These are phyloP conservation scores for Galemys pyrenaicus DNA, from an alignment of 2,113 vertebrate species.

Conservation along the genomic window DNA sequence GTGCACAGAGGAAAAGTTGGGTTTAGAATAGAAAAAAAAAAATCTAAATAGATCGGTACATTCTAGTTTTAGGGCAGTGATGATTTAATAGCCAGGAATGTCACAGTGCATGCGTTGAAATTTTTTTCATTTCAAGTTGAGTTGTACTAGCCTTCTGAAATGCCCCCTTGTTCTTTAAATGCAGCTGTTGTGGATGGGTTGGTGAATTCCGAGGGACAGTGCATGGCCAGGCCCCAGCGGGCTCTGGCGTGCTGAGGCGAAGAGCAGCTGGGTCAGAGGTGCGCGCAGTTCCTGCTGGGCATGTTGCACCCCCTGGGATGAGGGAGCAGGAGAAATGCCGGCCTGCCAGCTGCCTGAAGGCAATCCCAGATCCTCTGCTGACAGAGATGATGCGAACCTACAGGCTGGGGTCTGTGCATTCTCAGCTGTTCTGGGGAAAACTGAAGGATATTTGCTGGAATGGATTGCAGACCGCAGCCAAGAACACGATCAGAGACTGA, in stretches of 20 bases:
- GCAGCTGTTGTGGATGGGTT: neutral
- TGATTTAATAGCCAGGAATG: neutral
- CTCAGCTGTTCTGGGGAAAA: constrained; percentile 73
- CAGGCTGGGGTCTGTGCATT: constrained; percentile 53
- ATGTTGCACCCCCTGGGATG: neutral
- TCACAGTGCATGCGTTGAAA: neutral
- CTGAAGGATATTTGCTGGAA: constrained; percentile 9
- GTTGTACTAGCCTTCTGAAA: constrained; percentile 33
- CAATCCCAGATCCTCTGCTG: constrained; percentile 4
- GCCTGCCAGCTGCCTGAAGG: constrained; percentile 35
- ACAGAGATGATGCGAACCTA: constrained; percentile 51
- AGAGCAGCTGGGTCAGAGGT: constrained; percentile 55
- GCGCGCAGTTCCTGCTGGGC: neutral
- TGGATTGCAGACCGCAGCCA: constrained; percentile 29
- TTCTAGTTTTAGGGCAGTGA: neutral
- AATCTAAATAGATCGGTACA: neutral
- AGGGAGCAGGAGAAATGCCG: neutral
- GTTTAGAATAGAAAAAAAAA: neutral
- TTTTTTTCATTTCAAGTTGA: neutral
- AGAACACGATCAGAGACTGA: constrained; percentile 58
- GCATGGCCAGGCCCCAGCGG: neutral
- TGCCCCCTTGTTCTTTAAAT: neutral
- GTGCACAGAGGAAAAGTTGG: neutral
- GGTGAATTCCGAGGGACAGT: neutral
- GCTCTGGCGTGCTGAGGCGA: neutral